These are phyloP conservation scores for Diadophis punctatus DNA, from an alignment of 2,113 vertebrate species.

Conservation along the genomic window DNA sequence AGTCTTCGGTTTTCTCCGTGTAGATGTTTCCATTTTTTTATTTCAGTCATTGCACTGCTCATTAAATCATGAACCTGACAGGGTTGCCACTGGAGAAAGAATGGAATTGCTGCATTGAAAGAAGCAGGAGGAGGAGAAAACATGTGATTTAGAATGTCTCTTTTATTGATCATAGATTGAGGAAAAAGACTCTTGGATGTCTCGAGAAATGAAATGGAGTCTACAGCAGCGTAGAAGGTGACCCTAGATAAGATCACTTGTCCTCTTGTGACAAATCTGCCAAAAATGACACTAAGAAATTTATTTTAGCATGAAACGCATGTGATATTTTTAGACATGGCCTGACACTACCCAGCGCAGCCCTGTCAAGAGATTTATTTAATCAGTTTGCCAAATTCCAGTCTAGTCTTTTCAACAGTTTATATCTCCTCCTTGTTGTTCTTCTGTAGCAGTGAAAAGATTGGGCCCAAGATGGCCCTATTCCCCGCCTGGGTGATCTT, in stretches of 20 bases:
- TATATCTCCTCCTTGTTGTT: background rate
- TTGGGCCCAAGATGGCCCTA: background rate
- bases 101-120: background rate
- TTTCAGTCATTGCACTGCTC: background rate
- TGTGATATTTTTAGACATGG: constrained; percentile 16
- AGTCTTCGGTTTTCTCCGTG: background rate
- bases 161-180: background rate
- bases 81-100: background rate
- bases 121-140: background rate
- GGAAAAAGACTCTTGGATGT: background rate
- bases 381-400: background rate
- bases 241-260: constrained; percentile 8
- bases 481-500: background rate
- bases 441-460: background rate
- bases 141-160: background rate
- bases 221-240: background rate
- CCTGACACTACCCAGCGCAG: background rate
- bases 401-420: background rate
- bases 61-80: constrained; percentile 23
- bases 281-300: constrained; percentile 14
- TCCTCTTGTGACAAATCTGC: constrained; percentile 1
- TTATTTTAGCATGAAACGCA: background rate
- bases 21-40: background rate
- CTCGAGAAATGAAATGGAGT: background rate
- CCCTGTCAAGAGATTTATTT: background rate